Conservation (phyloP, 2,888 invertebrate species). For the Conchocele bisecta region DNA sequence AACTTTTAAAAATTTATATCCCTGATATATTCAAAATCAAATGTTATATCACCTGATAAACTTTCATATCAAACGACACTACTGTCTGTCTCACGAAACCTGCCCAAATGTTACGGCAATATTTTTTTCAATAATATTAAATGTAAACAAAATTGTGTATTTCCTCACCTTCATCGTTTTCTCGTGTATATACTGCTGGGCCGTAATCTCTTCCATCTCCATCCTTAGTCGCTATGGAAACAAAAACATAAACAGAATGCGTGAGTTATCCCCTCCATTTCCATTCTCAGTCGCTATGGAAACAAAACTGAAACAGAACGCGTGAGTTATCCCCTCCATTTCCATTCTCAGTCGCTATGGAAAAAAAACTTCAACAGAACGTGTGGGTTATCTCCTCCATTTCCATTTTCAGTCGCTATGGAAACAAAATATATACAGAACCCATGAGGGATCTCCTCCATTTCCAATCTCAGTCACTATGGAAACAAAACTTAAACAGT, state of each 20-base stretch:
- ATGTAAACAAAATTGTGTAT: neutral
- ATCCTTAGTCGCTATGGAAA: constrained; percentile 78
- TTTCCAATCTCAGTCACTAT: constrained; percentile 81
- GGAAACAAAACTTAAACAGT: constrained; percentile 37
- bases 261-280: constrained; percentile 83
- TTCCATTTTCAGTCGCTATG: constrained; percentile 81
- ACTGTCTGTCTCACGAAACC: no score
- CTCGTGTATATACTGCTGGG: constrained; percentile 82
- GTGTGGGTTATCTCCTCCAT: constrained; percentile 83
- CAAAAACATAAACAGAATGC: constrained; percentile 15
- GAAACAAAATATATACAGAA: constrained; percentile 40
- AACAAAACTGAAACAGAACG: constrained; percentile 29
- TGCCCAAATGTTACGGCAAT: no score
- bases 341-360: constrained; percentile 80
- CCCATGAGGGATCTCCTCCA: constrained; percentile 83
- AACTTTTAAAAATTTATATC: no score
- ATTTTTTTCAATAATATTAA: no score
- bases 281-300: constrained; percentile 80
- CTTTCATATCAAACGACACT: neutral
- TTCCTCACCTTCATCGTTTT: constrained; percentile 73
- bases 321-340: constrained; percentile 82
- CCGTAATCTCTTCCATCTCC: constrained; percentile 82
- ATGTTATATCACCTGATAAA: neutral
- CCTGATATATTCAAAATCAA: no score
- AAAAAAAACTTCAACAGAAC: no score